A percentile compares a stretch with the other conserved stretches of the same genome.
phyloP scores from a whole-genome alignment of 2,113 vertebrate species.

The Chrysemys picta region DNA sequence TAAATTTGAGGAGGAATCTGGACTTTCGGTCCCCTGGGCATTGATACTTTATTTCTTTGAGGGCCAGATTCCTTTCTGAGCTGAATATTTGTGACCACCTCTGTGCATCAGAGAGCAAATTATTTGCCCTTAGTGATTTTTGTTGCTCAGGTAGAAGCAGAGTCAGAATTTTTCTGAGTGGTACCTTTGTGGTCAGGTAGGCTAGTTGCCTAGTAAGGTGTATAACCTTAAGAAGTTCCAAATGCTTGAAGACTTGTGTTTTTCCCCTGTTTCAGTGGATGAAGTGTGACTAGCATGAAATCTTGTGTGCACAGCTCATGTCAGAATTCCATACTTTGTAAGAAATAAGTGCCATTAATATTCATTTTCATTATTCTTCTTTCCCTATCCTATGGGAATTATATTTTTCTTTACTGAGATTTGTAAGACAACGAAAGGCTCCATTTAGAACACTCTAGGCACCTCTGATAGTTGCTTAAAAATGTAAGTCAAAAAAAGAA shows the following conservation, averaged over 20 bases:
- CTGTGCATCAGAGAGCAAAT: background rate
- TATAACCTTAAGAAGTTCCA: background rate
- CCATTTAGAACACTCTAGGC: background rate
- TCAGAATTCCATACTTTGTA: background rate
- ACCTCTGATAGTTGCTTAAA: background rate
- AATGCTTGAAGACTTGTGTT: background rate
- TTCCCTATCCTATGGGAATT: background rate
- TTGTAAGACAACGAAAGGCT: background rate
- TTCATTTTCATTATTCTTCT: background rate
- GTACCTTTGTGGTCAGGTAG: background rate
- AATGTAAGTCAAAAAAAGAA: background rate
- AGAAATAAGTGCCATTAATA: background rate
- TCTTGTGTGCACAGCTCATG: rapidly evolving
- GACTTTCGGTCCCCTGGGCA: background rate
- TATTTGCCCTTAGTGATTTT: background rate
- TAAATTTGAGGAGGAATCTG: background rate
- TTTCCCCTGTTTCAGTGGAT: conserved; percentile 37
- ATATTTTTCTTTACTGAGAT: background rate
- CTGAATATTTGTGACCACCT: background rate
- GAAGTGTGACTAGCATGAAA: background rate
- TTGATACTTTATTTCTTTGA: background rate
- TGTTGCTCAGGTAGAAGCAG: background rate
- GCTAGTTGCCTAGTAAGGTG: conserved; percentile 14
- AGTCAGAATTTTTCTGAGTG: background rate
- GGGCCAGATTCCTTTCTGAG: background rate